These are phyloP conservation scores for Cotesia glomerata DNA, from an alignment of 1,140 invertebrate species.

Conservation along the genomic window DNA sequence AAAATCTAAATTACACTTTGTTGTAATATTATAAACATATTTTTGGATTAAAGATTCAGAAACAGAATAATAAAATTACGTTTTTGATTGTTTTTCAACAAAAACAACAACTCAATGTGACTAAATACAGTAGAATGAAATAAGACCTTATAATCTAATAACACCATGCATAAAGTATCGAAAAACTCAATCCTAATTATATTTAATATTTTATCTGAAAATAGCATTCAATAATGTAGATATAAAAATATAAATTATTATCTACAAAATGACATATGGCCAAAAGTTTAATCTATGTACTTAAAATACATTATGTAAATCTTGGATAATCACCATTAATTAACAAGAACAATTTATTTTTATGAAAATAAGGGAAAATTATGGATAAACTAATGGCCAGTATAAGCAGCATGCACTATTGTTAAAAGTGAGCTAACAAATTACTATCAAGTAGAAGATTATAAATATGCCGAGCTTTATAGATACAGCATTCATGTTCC, in stretches of 20 bases:
- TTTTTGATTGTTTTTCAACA: conserved; percentile 8
- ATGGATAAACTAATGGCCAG: conserved; percentile 51
- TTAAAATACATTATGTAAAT: not conserved
- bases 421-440: conserved; percentile 64
- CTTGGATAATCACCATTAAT: not conserved
- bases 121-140: conserved; percentile 5
- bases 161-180: too few species aligned
- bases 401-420: conserved; percentile 61
- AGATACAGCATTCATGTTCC: conserved; percentile 63
- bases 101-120: not conserved
- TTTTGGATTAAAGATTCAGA: conserved; percentile 1
- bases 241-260: too few species aligned
- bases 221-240: too few species aligned
- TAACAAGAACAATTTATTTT: not conserved
- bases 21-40: not conserved
- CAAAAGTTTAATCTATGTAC: not conserved
- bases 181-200: too few species aligned
- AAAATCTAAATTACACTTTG: conserved; percentile 7
- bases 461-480: conserved; percentile 59
- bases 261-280: not conserved
- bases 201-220: too few species aligned
- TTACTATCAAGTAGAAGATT: conserved; percentile 62
- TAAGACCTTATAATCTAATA: too few species aligned
- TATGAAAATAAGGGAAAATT: not conserved
- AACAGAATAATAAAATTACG: conserved; percentile 28